Percentiles rank a stretch among this genome's conserved stretches.
Conservation (phyloP, 2,797 vertebrate species). For the Centroberyx gerrardi region DNA sequence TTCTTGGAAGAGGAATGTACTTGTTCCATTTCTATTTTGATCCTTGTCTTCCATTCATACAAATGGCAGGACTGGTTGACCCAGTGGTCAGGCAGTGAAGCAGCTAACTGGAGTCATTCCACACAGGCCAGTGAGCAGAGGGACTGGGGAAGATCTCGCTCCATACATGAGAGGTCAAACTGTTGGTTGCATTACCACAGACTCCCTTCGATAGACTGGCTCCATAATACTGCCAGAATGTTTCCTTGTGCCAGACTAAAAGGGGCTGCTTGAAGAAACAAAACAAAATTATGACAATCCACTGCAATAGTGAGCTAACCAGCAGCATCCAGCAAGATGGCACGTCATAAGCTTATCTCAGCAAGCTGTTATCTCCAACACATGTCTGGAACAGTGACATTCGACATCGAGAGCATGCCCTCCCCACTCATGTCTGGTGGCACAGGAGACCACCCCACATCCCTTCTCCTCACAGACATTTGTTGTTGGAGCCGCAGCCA, state of each 20-base stretch:
- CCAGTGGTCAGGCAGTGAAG: slow-evolving; percentile 25
- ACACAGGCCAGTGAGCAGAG: slow-evolving; percentile 27
- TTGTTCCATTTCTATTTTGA: slow-evolving; percentile 17
- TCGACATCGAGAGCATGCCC: neutral
- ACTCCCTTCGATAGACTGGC: neutral
- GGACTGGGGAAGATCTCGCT: neutral
- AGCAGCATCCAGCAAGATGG: neutral
- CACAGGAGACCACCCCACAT: slow-evolving; percentile 43
- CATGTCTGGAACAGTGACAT: slow-evolving; percentile 12
- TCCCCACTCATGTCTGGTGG: neutral
- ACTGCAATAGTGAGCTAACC: neutral
- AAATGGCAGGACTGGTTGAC: neutral
- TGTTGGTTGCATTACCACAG: neutral
- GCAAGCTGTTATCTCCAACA: slow-evolving; percentile 32
- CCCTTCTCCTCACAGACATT: slow-evolving; percentile 27
- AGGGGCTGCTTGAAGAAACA: neutral
- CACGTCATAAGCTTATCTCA: slow-evolving; percentile 1
- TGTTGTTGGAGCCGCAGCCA: slow-evolving; percentile 70
- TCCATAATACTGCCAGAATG: neutral
- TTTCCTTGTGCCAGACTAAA: neutral
- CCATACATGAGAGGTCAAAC: neutral
- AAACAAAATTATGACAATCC: neutral
- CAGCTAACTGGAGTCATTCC: slow-evolving; percentile 24
- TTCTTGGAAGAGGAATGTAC: slow-evolving; percentile 5
- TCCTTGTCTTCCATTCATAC: slow-evolving; percentile 9